These are phyloP conservation scores for Cynoglossus semilaevis DNA, from an alignment of 2,113 vertebrate species.

Conservation along the genomic window DNA sequence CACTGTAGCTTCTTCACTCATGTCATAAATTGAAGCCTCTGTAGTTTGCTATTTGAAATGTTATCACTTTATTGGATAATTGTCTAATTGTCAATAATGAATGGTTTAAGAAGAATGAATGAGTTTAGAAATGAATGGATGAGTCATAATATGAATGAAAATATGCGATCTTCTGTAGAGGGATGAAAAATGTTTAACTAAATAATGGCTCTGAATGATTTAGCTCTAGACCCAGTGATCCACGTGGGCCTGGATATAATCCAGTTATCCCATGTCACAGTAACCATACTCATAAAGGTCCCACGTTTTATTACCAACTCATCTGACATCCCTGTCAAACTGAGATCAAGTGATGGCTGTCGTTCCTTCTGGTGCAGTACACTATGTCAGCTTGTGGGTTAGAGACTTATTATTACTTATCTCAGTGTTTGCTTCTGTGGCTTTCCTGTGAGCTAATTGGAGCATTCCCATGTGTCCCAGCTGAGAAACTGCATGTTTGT, in stretches of 20 bases:
- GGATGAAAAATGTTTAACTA: too few species aligned
- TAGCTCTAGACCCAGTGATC: too few species aligned
- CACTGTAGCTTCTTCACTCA: too few species aligned
- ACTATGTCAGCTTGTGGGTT: conserved; percentile 46
- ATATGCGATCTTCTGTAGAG: background rate
- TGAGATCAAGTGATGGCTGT: conserved; percentile 10
- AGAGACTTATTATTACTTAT: conserved; percentile 67
- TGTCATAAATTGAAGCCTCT: too few species aligned
- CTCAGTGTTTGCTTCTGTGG: conserved; percentile 71
- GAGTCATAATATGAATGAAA: background rate
- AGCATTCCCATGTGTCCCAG: conserved; percentile 69
- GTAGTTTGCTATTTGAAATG: too few species aligned
- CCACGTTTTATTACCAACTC: background rate
- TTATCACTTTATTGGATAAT: too few species aligned
- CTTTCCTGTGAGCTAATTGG: conserved; percentile 77
- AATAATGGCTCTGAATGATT: too few species aligned
- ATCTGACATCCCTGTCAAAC: background rate
- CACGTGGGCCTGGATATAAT: too few species aligned
- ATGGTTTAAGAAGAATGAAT: background rate
- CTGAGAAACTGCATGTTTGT: conserved; percentile 71
- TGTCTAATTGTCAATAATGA: too few species aligned
- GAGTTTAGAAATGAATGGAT: conserved; percentile 5
- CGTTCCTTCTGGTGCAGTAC: conserved; percentile 35
- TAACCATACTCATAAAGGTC: background rate
- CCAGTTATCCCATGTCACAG: background rate